Base-by-base conservation (phyloP, 2,797 vertebrate species). In the Meriones psammophilus region DNA sequence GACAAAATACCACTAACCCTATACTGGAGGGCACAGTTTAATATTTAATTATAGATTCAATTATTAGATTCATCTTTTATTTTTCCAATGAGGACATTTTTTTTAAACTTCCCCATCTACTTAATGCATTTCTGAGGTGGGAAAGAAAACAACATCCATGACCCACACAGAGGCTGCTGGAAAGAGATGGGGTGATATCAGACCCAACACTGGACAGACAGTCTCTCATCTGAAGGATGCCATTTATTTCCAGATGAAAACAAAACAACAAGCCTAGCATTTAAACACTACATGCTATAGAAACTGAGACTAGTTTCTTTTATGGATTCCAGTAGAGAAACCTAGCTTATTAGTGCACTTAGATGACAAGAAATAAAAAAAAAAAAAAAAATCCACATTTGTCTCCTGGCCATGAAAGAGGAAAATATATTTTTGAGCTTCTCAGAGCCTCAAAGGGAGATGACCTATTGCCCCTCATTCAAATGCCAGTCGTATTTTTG, bases 401-500 rank as follows among this genome's bases (percentile, higher is more conserved):
- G 56, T 89, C 83, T 95, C n/a, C 71, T 77, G 60, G 60, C 36
- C 79, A 91, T 56, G 77, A 89, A 80, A 2, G 86, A 54, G 91
- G 56, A 12, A 3, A 33, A 90, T 89, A 14, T 69, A 54, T 87
- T 81, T 78, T 58, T 39, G 64, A 89, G 42, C 46, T 64, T 60
- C 42, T 86, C 60, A 89, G 2, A 87, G 54, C 24, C 39, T 68
- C 71, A 80, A 93, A 79, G 24, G 46, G 56, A 81, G 54, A 73
- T 28, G 66, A 71, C 30, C 54, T 84, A 85, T 1, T 84, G 62
- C 30, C 56, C 83, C 42, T 42, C 64, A 76, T 81, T 91, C 79
- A 93, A 96, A 84, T 89, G 54, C 54, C 77, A 91, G 50, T 28
- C 15, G 13, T 94, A 90, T 58, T 95, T 96, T 68, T 90, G 81